These are phyloP conservation scores for Drosophila aldrichi DNA, from an alignment of 2,888 invertebrate species.

Conservation along the genomic window DNA sequence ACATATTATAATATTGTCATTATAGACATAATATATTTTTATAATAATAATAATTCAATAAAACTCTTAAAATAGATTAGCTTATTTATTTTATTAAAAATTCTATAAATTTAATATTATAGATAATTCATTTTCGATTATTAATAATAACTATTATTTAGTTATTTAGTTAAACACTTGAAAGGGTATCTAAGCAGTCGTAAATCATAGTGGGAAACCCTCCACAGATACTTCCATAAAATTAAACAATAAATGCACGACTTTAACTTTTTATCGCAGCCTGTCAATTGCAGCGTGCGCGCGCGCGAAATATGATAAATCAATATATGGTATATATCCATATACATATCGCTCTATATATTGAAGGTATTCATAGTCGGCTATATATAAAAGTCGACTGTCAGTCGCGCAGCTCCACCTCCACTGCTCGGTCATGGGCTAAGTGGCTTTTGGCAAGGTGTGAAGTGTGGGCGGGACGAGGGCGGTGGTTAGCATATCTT, in stretches of 20 bases:
- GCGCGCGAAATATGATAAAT: slow-evolving; percentile 69
- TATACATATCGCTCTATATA: neutral
- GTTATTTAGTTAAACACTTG: neutral
- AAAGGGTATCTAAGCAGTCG: slow-evolving; percentile 1
- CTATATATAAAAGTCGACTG: slow-evolving; percentile 36
- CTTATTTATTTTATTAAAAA: too few relatives aligned
- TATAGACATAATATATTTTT: too few relatives aligned
- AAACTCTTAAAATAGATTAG: too few relatives aligned
- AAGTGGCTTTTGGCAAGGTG: slow-evolving; percentile 63
- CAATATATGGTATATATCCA: slow-evolving; percentile 51
- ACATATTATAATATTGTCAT: too few relatives aligned
- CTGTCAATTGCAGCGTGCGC: slow-evolving; percentile 63
- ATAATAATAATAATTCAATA: too few relatives aligned
- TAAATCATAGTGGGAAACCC: neutral
- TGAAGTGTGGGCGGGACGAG: slow-evolving; percentile 1
- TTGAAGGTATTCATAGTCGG: neutral
- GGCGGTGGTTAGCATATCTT: slow-evolving; percentile 11
- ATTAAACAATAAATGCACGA: slow-evolving; percentile 49
- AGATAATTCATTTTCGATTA: too few relatives aligned
- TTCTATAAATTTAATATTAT: too few relatives aligned
- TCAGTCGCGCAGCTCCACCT: slow-evolving; percentile 21
- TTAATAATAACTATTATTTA: neutral
- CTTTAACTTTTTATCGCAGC: slow-evolving; percentile 38
- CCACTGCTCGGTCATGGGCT: slow-evolving; percentile 54
- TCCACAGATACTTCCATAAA: slow-evolving; percentile 6